phyloP scores from a whole-genome alignment of 2,888 invertebrate species.

The Nomada ruficornis region DNA sequence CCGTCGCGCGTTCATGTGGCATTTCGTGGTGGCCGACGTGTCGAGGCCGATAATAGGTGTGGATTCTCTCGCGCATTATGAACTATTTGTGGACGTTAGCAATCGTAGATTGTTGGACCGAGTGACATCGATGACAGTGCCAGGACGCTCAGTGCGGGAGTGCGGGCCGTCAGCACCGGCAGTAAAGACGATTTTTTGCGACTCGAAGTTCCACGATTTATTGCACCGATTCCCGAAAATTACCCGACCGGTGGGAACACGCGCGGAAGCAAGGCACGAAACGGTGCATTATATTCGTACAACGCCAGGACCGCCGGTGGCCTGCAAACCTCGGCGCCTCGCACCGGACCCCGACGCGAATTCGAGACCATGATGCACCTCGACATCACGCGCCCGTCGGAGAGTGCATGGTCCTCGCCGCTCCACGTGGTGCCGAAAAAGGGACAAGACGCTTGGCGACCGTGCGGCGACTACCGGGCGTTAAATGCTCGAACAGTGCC shows the following conservation, averaged over 20 bases:
- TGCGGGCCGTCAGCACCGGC: no score
- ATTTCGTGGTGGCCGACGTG: conserved; percentile 7
- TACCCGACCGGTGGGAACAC: background rate
- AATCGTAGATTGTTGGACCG: background rate
- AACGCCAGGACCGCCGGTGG: background rate
- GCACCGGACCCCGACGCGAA: background rate
- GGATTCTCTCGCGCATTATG: no score
- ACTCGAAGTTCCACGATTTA: no score
- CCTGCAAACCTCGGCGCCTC: conserved; percentile 2
- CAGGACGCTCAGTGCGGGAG: conserved; percentile 2
- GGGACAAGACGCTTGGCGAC: background rate
- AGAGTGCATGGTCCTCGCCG: background rate
- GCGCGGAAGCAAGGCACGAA: background rate
- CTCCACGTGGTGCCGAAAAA: conserved; percentile 1
- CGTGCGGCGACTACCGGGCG: background rate
- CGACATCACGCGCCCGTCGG: background rate
- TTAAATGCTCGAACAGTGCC: conserved; percentile 5
- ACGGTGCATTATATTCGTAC: background rate
- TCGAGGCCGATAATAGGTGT: background rate
- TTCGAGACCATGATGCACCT: background rate
- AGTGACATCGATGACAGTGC: background rate
- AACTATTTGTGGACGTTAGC: background rate
- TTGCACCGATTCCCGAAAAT: no score
- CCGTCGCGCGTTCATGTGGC: background rate
- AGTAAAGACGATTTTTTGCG: no score